Percentiles rank a stretch among this genome's conserved stretches.
These are phyloP conservation scores for Thecocarcelia acutangulata DNA, from an alignment of 2,888 invertebrate species.

Conservation along the genomic window DNA sequence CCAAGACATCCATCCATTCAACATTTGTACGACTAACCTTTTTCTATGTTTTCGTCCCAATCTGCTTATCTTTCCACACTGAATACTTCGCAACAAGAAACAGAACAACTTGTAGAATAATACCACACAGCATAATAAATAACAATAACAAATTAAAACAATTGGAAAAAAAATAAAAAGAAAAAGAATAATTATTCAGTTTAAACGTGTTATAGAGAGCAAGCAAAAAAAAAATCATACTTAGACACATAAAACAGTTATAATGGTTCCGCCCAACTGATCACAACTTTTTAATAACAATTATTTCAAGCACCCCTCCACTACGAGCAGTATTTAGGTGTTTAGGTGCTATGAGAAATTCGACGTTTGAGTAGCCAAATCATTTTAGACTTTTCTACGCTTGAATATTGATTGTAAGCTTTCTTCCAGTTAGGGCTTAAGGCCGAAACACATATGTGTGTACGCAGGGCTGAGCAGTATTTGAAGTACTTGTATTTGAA, in stretches of 20 bases:
- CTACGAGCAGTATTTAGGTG: not conserved
- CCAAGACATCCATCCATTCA: constrained; percentile 35
- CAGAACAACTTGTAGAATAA: constrained; percentile 2
- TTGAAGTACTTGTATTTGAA: no score
- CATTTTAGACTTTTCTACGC: no score
- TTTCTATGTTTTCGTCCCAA: constrained; percentile 24
- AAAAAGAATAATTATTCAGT: constrained; percentile 20
- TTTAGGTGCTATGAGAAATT: not conserved
- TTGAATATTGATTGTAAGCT: no score
- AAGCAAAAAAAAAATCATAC: constrained; percentile 23
- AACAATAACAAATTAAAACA: constrained; percentile 50
- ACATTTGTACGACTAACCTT: constrained; percentile 52
- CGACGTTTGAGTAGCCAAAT: no score
- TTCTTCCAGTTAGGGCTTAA: no score
- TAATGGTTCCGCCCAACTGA: constrained; percentile 62
- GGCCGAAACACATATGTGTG: no score
- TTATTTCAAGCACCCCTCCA: constrained; percentile 28
- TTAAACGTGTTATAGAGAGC: constrained; percentile 34
- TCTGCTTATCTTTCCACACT: constrained; percentile 45
- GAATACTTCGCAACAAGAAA: constrained; percentile 27
- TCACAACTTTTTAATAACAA: constrained; percentile 30
- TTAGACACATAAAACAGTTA: constrained; percentile 43
- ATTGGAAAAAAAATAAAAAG: constrained; percentile 17
- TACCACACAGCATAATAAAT: constrained; percentile 23
- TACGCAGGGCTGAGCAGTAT: no score